Percentiles rank a stretch among this genome's conserved stretches.
Conservation (phyloP, 1,140 invertebrate species). For the Drosophila biarmipes region DNA sequence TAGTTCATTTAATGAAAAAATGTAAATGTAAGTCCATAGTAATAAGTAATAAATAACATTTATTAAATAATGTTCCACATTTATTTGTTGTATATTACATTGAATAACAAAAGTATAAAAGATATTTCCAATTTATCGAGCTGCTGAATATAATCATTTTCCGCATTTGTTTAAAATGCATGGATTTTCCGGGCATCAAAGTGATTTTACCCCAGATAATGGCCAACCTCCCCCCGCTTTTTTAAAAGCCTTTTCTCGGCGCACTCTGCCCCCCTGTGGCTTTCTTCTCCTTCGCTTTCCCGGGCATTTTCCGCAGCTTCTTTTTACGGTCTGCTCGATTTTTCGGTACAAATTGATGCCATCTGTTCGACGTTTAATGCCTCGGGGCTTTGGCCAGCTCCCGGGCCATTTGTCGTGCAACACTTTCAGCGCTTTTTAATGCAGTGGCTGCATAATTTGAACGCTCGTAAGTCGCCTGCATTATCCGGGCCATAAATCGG, state of each 20-base stretch:
- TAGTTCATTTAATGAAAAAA: too few species aligned
- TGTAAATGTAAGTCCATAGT: too few species aligned
- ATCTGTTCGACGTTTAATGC: conserved; percentile 76
- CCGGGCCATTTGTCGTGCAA: conserved; percentile 50
- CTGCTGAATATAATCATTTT: background rate
- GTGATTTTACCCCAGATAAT: background rate
- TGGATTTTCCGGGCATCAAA: background rate
- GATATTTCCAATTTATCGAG: background rate
- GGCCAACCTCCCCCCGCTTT: background rate
- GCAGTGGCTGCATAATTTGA: conserved; percentile 77
- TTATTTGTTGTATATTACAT: too few species aligned
- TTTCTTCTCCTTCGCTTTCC: background rate
- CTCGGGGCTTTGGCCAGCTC: conserved; percentile 24
- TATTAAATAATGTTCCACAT: too few species aligned
- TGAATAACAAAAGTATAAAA: too few species aligned
- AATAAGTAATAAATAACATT: too few species aligned
- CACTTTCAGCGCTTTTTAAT: conserved; percentile 69
- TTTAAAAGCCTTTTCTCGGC: conserved; percentile 1
- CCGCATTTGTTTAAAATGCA: background rate
- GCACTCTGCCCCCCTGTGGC: background rate
- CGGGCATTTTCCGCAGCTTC: background rate
- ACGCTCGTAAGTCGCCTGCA: conserved; percentile 78
- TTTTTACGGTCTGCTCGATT: conserved; percentile 15
- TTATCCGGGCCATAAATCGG: conserved; percentile 76
- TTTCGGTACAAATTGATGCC: conserved; percentile 74